phyloP scores from a whole-genome alignment of 2,113 vertebrate genomes.

The Limanda limanda region DNA sequence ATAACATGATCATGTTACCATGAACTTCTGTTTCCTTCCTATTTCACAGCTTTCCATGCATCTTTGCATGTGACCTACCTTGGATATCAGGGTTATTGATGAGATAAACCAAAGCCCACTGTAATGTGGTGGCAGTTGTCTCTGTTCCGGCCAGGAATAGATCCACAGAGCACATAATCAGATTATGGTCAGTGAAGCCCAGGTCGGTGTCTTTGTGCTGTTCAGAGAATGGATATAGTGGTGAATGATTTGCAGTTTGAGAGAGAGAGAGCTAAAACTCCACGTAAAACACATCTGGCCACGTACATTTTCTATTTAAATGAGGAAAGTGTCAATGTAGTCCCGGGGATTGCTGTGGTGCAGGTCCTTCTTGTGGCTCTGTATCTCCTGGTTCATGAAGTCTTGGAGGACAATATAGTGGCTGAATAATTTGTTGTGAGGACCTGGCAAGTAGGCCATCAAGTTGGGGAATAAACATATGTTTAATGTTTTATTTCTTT shows the following conservation, averaged over 20 bases:
- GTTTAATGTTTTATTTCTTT: too few species aligned
- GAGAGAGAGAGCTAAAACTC: neutral
- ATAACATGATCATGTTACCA: too few species aligned
- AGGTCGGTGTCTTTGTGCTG: conserved; percentile 36
- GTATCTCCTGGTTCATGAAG: conserved; percentile 66
- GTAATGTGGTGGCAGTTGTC: conserved; percentile 87
- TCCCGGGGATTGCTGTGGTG: conserved; percentile 78
- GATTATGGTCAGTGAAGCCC: conserved; percentile 82
- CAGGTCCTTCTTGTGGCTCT: conserved; percentile 81
- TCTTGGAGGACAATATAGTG: conserved; percentile 20
- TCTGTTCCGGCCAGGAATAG: conserved; percentile 91
- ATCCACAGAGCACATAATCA: conserved; percentile 85
- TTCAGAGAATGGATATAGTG: neutral
- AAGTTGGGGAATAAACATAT: conserved; percentile 81
- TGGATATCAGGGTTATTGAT: conserved; percentile 85
- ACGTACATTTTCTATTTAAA: conserved; percentile 83
- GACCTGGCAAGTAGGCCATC: conserved; percentile 82
- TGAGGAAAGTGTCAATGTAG: conserved; percentile 86
- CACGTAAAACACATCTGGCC: too few species aligned
- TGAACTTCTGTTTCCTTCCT: neutral
- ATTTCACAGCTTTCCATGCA: too few species aligned
- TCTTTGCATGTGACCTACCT: conserved; percentile 74
- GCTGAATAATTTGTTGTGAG: conserved; percentile 78
- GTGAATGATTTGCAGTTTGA: neutral
- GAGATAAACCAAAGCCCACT: conserved; percentile 88